Evolutionary conservation across 2,888 invertebrate species (phyloP).

Genomic region (Leptinotarsa rubiginosa): DNA sequence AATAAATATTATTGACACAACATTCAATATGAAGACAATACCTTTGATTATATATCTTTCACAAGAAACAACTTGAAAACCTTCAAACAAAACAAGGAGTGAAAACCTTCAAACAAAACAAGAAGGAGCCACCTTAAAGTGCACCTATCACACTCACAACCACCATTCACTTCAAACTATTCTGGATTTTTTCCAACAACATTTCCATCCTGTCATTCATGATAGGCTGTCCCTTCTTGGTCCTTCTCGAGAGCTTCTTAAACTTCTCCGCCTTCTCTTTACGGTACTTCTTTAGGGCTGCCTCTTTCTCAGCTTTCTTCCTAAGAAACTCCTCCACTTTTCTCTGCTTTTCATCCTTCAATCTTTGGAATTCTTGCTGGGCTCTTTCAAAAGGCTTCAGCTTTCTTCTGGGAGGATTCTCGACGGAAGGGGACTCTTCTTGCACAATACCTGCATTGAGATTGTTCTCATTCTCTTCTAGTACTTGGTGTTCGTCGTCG

Average conservation of each 20-base stretch:
- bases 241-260: slow-evolving; percentile 81
- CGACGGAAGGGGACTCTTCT: slow-evolving; percentile 5
- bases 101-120: neutral
- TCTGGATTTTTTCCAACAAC: slow-evolving; percentile 81
- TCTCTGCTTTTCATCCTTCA: slow-evolving; percentile 70
- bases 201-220: slow-evolving; percentile 86
- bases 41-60: too few species aligned
- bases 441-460: slow-evolving; percentile 35
- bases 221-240: slow-evolving; percentile 85
- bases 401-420: slow-evolving; percentile 25
- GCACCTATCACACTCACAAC: neutral
- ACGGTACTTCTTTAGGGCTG: slow-evolving; percentile 76
- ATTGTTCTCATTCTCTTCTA: slow-evolving; percentile 50
- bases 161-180: slow-evolving; percentile 38
- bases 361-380: slow-evolving; percentile 69
- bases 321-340: slow-evolving; percentile 68
- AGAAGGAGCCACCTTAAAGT: too few species aligned
- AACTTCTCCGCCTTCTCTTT: slow-evolving; percentile 77
- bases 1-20: too few species aligned
- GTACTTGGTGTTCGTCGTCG: slow-evolving; percentile 36
- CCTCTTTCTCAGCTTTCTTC: slow-evolving; percentile 71
- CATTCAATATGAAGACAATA: too few species aligned
- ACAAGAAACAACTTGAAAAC: too few species aligned
- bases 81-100: neutral
- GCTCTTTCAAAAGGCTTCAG: slow-evolving; percentile 67